Conservation (phyloP, 2,797 vertebrate species). For the Malurus leucopterus region DNA sequence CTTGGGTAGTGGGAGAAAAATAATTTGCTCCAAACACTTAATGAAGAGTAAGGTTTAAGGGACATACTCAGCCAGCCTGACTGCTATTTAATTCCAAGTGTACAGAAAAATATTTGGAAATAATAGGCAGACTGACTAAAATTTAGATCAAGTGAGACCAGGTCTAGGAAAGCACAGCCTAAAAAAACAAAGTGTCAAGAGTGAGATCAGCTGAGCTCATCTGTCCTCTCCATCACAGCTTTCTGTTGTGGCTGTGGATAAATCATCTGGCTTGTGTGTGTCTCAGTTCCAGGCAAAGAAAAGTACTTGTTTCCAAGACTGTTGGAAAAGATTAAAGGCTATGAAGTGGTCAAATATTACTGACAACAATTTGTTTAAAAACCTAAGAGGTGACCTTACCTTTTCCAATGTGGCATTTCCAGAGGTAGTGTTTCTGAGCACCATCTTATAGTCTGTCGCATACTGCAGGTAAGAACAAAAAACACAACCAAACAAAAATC, state of each 20-base stretch:
- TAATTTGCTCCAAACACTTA: background rate
- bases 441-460: constrained; percentile 82
- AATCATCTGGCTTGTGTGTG: background rate
- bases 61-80: background rate
- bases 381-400: constrained; percentile 68
- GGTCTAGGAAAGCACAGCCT: background rate
- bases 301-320: background rate
- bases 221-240: background rate
- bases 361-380: background rate
- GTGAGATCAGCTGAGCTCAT: background rate
- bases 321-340: background rate
- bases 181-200: background rate
- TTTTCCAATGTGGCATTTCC: constrained; percentile 83
- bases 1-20: background rate
- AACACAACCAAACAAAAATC: background rate
- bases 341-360: background rate
- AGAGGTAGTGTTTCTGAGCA: constrained; percentile 77
- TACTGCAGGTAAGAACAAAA: constrained; percentile 77
- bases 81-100: background rate
- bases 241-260: background rate
- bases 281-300: background rate
- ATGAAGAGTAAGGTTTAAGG: background rate
- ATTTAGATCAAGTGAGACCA: background rate
- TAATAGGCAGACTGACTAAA: background rate
- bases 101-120: background rate